These are phyloP conservation scores for Amazonetta brasiliensis DNA, from an alignment of 2,797 vertebrate species.

Conservation along the genomic window DNA sequence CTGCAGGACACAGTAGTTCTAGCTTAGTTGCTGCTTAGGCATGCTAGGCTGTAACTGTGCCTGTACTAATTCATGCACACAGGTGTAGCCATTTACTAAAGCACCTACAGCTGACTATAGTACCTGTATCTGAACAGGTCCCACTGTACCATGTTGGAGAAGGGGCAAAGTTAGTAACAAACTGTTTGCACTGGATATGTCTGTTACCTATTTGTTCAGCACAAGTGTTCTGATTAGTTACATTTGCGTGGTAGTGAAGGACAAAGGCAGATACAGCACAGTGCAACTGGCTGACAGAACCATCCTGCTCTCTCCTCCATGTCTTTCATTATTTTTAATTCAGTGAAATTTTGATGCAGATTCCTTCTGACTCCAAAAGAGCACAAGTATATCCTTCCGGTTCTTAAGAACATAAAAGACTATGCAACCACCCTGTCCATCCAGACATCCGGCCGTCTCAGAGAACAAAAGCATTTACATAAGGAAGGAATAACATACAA, in stretches of 20 bases:
- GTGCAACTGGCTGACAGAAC: background rate
- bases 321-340: background rate
- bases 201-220: background rate
- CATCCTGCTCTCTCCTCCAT: background rate
- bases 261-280: background rate
- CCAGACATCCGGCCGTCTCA: background rate
- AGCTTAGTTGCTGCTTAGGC: background rate
- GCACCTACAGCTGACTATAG: background rate
- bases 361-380: background rate
- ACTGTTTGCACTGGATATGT: background rate
- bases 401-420: conserved; percentile 9
- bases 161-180: background rate
- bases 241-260: background rate
- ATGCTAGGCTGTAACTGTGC: background rate
- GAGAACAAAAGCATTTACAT: conserved; percentile 21
- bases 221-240: background rate
- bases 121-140: background rate
- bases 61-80: background rate
- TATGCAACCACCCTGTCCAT: background rate
- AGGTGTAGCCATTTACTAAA: background rate
- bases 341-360: background rate
- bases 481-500: background rate
- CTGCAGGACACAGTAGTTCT: background rate
- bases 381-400: background rate
- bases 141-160: accelerated